Evolutionary conservation across 2,797 vertebrate genomes (phyloP), one percentile per base, ranked within the genome.

Genomic region (Rhinichthys osculus): DNA sequence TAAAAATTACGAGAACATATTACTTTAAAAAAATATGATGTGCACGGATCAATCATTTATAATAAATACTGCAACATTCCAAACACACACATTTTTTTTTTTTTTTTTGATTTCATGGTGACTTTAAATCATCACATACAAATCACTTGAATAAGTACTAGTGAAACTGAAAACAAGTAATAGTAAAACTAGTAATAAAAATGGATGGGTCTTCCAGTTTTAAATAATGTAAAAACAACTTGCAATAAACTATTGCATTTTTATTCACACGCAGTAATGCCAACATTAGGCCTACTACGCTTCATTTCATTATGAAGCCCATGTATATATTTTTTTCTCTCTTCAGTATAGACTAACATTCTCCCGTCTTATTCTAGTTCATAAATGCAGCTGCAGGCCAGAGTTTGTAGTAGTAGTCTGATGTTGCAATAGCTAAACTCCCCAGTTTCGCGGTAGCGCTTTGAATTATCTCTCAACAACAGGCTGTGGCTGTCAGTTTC

Each of bases 401-500:
- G 35, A n/a, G 27, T 14, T 13, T 35, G 21, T 69, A 3, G 27
- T 1, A 54, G 13, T 3, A 27, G 2, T 44, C 7, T 38, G 6
- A 7, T 30, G 14, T 21, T 30, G 33, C 23, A 57, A 23, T 13
- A 50, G 35, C 52, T 42, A 27, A 35, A 50, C 52, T 38, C 7
- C 14, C 3, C 42, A n/a, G 57, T 76, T 90, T 85, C 80, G 85
- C 84, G 87, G 81, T 19, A 76, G 52, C 64, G 23, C 81, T 67
- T 89, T 88, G 76, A 85, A 85, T 88, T 30, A 27, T 78, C 57
- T 73, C 30, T 21, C 44, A 73, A n/a, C 44, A 73, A 66, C 35
- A 67, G 35, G 9, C 66, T n/a, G 59, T 72, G 35, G 9, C 66
- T n/a, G 59, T 83, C 67, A 69, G 81, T 88, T 92, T 92, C 90